Evolutionary conservation across 1,140 invertebrate genomes (phyloP), one percentile per base, ranked within the genome.

Genomic region (Drosophila nikananu): DNA sequence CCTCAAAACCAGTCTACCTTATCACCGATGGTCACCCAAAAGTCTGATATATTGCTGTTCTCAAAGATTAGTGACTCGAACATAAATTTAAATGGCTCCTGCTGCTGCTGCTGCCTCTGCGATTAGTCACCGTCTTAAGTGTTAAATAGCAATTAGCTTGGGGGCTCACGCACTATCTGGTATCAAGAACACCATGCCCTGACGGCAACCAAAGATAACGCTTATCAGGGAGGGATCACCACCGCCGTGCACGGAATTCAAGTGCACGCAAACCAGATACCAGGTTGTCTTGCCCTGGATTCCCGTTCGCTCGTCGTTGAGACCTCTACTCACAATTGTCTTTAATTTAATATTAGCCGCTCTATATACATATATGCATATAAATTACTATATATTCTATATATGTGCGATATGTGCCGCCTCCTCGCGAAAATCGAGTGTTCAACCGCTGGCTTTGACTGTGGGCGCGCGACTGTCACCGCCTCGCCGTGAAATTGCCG

Each of bases 291-390:
- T 75, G 30, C 57, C 30, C 37, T 12, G 57, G 52, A 51, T 64
- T 49, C 23, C 21, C 64, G 73, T 15, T n/a, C 30, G 21, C 23
- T 37, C 42, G 27, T 68, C 65, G 64, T 62, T 27, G 54, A 62
- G 81, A 83, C 84, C 80, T 89, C 61, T 84, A 81, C 86, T 84
- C 81, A 79, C 84, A 89, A 89, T 89, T 89, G 86, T 84, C 71
- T 90, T 84, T 75, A 89, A 89, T 89, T 90, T 89, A 89, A 90
- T 89, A 84, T 81, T 55, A 52, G 44, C 74, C 44, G 57, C 32
- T 41, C 76, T 80, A 71, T 60, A 77, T 72, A 72, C 72, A 60
- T 55, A 68, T 72, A 68, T 67, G 51, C 52, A 70, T 74, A 67
- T 77, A 70, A 72, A 57, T 72, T 23, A 48, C 17, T 63, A 49